These are phyloP conservation scores for Ennomos quercinarius DNA, from an alignment of 2,888 invertebrate genomes.

Conservation along the genomic window DNA sequence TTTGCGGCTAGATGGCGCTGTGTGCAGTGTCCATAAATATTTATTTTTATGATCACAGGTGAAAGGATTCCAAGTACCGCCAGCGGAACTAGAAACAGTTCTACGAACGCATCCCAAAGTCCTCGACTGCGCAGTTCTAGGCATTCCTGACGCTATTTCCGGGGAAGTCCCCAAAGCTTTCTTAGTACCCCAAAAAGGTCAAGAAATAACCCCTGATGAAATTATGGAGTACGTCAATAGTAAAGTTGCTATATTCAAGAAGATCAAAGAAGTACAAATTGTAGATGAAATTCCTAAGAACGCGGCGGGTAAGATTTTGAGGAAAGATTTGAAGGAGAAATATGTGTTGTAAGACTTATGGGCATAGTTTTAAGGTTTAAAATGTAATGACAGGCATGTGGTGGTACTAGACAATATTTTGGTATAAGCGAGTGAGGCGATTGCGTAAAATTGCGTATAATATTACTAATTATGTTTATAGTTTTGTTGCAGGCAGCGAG, in stretches of 20 bases:
- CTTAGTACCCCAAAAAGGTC: slow-evolving; percentile 82
- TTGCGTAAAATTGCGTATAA: too few species aligned
- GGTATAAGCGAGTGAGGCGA: too few species aligned
- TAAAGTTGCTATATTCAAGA: slow-evolving; percentile 91
- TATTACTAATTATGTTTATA: too few species aligned
- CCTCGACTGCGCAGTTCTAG: slow-evolving; percentile 93
- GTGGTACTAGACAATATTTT: too few species aligned
- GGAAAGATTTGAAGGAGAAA: slow-evolving; percentile 84
- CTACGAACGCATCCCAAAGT: slow-evolving; percentile 90
- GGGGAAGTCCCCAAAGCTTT: slow-evolving; percentile 93
- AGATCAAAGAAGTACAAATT: slow-evolving; percentile 88
- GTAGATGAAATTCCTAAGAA: slow-evolving; percentile 90
- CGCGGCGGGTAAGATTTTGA: slow-evolving; percentile 91
- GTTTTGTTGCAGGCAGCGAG: too few species aligned
- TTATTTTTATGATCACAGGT: slow-evolving; percentile 68
- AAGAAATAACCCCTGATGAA: slow-evolving; percentile 80
- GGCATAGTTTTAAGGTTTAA: not conserved
- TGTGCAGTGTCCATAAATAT: too few species aligned
- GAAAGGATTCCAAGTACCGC: slow-evolving; percentile 92
- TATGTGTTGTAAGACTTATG: slow-evolving; percentile 43
- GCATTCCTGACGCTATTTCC: slow-evolving; percentile 88
- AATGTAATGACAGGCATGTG: slow-evolving; percentile 1
- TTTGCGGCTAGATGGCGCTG: too few species aligned
- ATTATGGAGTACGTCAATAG: slow-evolving; percentile 87
- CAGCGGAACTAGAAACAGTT: slow-evolving; percentile 93